phyloP scores from a whole-genome alignment of 2,888 invertebrate genomes.

The Orthosia incerta region DNA sequence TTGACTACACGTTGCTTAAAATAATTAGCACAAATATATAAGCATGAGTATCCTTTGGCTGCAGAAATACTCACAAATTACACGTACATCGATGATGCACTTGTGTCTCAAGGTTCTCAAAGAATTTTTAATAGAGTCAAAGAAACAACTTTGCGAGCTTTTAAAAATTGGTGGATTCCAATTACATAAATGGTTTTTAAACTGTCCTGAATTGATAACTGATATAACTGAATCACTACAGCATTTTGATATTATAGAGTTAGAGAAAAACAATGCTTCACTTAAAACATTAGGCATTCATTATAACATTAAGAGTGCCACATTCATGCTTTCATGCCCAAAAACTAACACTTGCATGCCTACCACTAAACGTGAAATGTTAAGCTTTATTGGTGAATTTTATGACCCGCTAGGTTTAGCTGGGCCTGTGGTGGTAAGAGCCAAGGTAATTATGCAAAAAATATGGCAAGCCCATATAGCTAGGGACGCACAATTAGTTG shows the following conservation, averaged over 20 bases:
- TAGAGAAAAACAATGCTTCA: neutral
- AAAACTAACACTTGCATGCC: neutral
- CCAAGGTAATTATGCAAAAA: neutral
- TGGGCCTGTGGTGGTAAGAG: neutral
- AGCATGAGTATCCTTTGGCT: neutral
- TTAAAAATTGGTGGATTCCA: neutral
- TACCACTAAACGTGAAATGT: neutral
- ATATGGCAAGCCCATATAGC: neutral
- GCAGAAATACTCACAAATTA: neutral
- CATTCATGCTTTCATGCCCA: slow-evolving; percentile 1
- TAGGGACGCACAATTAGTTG: neutral
- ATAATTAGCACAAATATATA: neutral
- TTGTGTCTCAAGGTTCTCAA: neutral
- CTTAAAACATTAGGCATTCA: neutral
- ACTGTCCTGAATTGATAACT: slow-evolving; percentile 1
- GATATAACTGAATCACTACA: neutral
- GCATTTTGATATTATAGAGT: neutral
- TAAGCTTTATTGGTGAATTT: neutral
- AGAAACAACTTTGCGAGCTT: neutral
- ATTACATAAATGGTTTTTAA: slow-evolving; percentile 4
- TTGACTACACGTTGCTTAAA: neutral
- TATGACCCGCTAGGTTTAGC: neutral
- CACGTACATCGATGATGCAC: neutral
- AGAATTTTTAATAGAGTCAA: neutral
- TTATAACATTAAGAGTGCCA: neutral